Conservation (phyloP, 1,140 invertebrate species). For the Lasaia peninsularis region DNA sequence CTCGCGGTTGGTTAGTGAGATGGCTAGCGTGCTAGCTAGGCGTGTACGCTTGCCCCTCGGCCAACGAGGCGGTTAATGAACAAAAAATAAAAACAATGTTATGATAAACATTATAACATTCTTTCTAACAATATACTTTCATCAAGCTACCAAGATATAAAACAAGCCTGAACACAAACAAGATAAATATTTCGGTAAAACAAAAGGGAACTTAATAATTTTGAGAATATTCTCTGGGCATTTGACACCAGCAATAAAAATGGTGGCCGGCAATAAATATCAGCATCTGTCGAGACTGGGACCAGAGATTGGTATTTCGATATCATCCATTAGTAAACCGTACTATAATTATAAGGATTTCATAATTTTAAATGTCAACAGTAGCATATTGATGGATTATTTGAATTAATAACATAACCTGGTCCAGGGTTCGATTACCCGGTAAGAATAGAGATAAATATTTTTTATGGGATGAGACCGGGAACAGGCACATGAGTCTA, state of each 20-base stretch:
- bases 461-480: too few relatives aligned
- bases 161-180: background rate
- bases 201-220: background rate
- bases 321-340: background rate
- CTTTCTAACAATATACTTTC: too few relatives aligned
- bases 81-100: too few relatives aligned
- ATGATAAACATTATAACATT: too few relatives aligned
- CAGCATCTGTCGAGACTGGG: background rate
- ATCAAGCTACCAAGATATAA: background rate
- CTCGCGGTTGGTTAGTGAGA: too few relatives aligned
- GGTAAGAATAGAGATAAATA: too few relatives aligned
- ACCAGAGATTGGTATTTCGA: background rate
- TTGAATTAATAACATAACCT: too few relatives aligned
- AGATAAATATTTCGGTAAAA: conserved; percentile 8
- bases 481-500: too few relatives aligned
- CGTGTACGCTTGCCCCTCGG: too few relatives aligned
- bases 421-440: too few relatives aligned
- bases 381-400: background rate
- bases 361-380: background rate
- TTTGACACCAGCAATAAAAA: conserved; percentile 6
- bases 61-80: too few relatives aligned
- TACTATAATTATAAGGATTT: background rate
- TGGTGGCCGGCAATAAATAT: background rate
- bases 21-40: too few relatives aligned
- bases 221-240: conserved; percentile 4